phyloP scores from a whole-genome alignment of 2,113 vertebrate species.

The Cyprinodon variegatus region DNA sequence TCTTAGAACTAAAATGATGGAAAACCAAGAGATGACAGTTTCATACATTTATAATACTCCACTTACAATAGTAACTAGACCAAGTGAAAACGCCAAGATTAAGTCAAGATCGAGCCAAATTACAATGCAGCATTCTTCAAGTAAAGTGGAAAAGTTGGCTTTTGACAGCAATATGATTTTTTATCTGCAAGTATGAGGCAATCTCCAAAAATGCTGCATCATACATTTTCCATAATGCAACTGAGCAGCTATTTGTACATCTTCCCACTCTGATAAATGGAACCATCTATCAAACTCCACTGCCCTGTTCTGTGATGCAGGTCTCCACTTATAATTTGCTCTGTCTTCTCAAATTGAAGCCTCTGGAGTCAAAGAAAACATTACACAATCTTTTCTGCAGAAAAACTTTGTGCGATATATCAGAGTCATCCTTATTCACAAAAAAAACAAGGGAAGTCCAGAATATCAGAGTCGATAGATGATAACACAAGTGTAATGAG shows the following conservation, averaged over 20 bases:
- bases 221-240: conserved; percentile 27
- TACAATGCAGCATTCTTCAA: too few species aligned
- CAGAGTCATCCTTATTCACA: background rate
- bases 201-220: conserved; percentile 27
- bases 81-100: background rate
- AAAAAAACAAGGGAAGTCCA: background rate
- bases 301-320: background rate
- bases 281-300: conserved; percentile 34
- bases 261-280: conserved; percentile 23
- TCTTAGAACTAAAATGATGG: background rate
- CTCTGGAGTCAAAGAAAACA: conserved; percentile 6
- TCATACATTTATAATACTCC: background rate
- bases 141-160: background rate
- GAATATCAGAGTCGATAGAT: background rate
- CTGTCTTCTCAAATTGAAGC: background rate
- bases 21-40: background rate
- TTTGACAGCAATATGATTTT: conserved; percentile 8
- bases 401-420: background rate
- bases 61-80: background rate
- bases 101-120: background rate
- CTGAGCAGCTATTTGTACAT: conserved; percentile 28
- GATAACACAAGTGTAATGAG: background rate
- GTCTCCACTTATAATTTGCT: conserved; percentile 5
- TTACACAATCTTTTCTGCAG: conserved; percentile 1
- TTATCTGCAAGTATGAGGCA: background rate